A percentile compares a stretch with the other conserved stretches of the same genome.
Conservation (phyloP, 2,888 invertebrate genomes). For the Trichogramma dendrolimi region DNA sequence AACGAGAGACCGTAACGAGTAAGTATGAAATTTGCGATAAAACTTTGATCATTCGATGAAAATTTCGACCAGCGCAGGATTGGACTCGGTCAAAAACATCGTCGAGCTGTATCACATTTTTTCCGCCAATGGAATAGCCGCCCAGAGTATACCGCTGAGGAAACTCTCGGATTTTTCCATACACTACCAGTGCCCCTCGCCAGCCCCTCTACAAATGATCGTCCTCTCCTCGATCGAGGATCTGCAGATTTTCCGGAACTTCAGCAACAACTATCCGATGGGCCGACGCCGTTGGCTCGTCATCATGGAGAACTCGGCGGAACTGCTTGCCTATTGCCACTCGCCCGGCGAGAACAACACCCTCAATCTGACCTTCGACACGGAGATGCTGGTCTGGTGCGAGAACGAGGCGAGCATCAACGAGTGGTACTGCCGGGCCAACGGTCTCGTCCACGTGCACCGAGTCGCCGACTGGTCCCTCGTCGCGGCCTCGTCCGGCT, state of each 20-base stretch:
- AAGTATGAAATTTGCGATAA: not conserved
- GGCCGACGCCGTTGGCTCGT: conserved; percentile 38
- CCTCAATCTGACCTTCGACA: conserved; percentile 32
- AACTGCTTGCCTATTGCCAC: conserved; percentile 22
- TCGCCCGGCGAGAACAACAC: conserved; percentile 29
- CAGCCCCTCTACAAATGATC: conserved; percentile 11
- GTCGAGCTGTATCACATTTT: conserved; percentile 3
- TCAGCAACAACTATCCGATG: conserved; percentile 28
- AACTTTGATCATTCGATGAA: not conserved
- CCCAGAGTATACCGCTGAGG: conserved; percentile 8
- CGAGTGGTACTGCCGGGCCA: conserved; percentile 34
- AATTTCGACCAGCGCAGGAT: not conserved
- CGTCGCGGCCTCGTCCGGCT: not conserved
- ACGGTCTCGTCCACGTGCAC: not conserved
- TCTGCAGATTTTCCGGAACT: conserved; percentile 28
- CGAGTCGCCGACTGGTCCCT: conserved; percentile 14
- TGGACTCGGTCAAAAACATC: no score
- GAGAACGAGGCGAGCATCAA: conserved; percentile 22
- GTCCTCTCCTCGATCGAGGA: conserved; percentile 5
- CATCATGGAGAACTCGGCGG: conserved; percentile 28
- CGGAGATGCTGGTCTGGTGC: conserved; percentile 35
- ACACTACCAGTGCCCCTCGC: conserved; percentile 5
- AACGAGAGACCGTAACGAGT: no score
- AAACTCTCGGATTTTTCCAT: not conserved
- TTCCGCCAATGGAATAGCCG: conserved; percentile 7